Percentiles rank a stretch among this genome's conserved stretches.
Evolutionary conservation across 1,140 invertebrate genomes (phyloP).

Genomic region (Pachypeltis micranthus): DNA sequence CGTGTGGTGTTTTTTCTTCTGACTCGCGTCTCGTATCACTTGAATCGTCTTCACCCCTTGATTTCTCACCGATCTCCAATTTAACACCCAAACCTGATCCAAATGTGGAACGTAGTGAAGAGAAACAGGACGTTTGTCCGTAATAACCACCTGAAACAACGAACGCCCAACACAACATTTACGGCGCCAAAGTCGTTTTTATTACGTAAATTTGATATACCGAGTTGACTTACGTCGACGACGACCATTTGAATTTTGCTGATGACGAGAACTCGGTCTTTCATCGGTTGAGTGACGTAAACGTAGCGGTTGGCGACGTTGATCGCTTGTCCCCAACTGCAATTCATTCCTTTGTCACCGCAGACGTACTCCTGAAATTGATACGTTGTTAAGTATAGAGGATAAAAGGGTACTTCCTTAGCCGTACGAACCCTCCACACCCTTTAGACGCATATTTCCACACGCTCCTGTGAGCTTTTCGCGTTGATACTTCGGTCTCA

Average conservation of each 20-base stretch:
- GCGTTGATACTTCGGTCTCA: too few relatives aligned
- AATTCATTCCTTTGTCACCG: slow-evolving; percentile 48
- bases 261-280: slow-evolving; percentile 59
- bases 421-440: neutral
- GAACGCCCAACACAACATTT: too few relatives aligned
- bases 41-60: slow-evolving; percentile 59
- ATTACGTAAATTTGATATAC: too few relatives aligned
- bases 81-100: slow-evolving; percentile 69
- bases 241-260: slow-evolving; percentile 61
- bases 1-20: slow-evolving; percentile 63
- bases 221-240: slow-evolving; percentile 47
- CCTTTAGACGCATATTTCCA: neutral
- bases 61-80: slow-evolving; percentile 49
- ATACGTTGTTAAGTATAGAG: too few relatives aligned
- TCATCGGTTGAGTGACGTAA: slow-evolving; percentile 59
- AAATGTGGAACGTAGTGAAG: slow-evolving; percentile 58
- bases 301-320: slow-evolving; percentile 61
- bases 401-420: slow-evolving; percentile 10
- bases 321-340: slow-evolving; percentile 61
- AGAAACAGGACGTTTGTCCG: slow-evolving; percentile 61
- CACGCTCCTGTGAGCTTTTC: too few relatives aligned
- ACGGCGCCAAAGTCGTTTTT: too few relatives aligned
- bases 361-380: slow-evolving; percentile 52
- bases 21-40: slow-evolving; percentile 61
- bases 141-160: slow-evolving; percentile 51